Conservation (phyloP, 2,797 vertebrate species). For the Sebastiscus tertius region DNA sequence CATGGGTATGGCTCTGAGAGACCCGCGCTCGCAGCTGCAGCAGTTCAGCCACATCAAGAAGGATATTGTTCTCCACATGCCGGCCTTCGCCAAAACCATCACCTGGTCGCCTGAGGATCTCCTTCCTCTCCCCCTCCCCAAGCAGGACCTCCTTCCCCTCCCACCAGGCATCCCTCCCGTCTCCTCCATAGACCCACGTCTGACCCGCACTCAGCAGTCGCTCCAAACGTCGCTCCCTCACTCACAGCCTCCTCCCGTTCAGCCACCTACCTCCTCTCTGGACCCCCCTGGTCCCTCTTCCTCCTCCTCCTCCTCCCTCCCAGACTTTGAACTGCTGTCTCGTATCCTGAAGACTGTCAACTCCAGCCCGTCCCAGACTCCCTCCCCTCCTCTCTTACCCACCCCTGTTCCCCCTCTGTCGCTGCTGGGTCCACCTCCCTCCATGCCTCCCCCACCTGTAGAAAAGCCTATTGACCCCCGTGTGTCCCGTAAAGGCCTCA, state of each 20-base stretch:
- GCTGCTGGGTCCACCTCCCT: constrained; percentile 53
- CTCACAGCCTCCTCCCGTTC: constrained; percentile 42
- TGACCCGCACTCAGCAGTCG: constrained; percentile 80
- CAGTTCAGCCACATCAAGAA: constrained; percentile 97
- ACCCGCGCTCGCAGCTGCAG: constrained; percentile 90
- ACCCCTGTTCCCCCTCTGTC: constrained; percentile 32
- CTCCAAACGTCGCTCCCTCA: constrained; percentile 65
- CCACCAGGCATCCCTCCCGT: constrained; percentile 88
- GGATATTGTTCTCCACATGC: constrained; percentile 86
- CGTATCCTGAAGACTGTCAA: constrained; percentile 92
- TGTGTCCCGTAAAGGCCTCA: constrained; percentile 80
- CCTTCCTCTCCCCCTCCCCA: constrained; percentile 90
- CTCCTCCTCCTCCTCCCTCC: constrained; percentile 78
- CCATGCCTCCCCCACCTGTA: constrained; percentile 34
- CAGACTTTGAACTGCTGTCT: constrained; percentile 93
- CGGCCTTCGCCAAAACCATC: constrained; percentile 87
- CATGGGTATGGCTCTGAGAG: constrained; percentile 86
- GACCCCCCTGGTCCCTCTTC: constrained; percentile 66
- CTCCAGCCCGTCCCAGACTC: constrained; percentile 73
- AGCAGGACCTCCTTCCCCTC: constrained; percentile 88
- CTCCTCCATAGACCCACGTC: constrained; percentile 82
- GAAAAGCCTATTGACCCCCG: constrained; percentile 92
- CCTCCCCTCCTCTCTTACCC: constrained; percentile 56
- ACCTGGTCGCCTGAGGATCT: constrained; percentile 96
- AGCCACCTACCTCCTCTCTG: constrained; percentile 29